Evolutionary conservation across 2,113 vertebrate species (phyloP).

Genomic region (Poeciliopsis occidentalis): DNA sequence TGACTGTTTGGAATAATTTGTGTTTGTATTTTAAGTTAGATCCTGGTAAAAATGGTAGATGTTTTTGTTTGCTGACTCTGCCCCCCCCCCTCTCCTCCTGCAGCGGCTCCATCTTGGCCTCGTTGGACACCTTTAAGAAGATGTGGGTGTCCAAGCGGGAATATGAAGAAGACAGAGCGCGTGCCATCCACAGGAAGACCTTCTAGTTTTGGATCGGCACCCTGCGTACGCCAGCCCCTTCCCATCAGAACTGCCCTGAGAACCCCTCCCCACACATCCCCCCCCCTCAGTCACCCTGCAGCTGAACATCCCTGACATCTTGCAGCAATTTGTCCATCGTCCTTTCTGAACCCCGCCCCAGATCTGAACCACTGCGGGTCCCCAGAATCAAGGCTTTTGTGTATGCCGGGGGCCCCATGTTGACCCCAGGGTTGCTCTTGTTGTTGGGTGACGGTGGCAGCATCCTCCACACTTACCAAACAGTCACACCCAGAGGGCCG

Average conservation of each 20-base stretch:
- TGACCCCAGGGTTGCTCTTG: constrained; percentile 16
- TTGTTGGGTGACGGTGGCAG: constrained; percentile 9
- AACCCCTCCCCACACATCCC: constrained; percentile 34
- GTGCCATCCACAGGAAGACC: constrained; percentile 91
- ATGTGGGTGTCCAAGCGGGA: constrained; percentile 96
- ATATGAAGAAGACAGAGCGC: constrained; percentile 88
- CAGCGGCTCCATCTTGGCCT: constrained; percentile 91
- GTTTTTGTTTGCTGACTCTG: neutral
- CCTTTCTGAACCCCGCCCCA: constrained; percentile 18
- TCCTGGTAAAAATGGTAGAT: neutral
- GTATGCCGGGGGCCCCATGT: constrained; percentile 27
- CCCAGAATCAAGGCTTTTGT: constrained; percentile 10
- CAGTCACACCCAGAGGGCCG: constrained; percentile 24
- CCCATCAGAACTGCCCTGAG: constrained; percentile 12
- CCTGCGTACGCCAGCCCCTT: neutral
- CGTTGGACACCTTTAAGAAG: constrained; percentile 92
- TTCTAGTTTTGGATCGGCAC: constrained; percentile 74
- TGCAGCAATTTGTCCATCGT: constrained; percentile 28
- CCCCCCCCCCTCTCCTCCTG: neutral
- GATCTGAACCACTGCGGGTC: constrained; percentile 22
- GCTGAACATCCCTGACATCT: constrained; percentile 37
- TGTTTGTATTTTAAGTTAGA: neutral
- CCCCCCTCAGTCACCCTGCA: constrained; percentile 16
- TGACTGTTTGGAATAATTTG: neutral
- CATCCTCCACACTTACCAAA: constrained; percentile 14